A percentile compares a stretch with the other conserved stretches of the same genome.
Evolutionary conservation across 2,888 invertebrate species (phyloP).

Genomic region (Amiota minor): DNA sequence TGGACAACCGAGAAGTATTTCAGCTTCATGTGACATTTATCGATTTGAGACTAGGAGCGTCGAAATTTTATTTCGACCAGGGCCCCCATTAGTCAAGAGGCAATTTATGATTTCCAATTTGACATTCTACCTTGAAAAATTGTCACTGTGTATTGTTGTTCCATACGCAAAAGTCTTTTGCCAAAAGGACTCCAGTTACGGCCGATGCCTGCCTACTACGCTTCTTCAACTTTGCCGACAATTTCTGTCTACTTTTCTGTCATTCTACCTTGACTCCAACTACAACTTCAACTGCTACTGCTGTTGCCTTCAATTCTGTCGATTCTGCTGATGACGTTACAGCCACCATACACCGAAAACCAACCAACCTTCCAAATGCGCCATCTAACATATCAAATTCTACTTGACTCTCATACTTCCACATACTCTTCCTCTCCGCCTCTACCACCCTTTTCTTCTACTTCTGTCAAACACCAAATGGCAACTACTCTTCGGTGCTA

Average conservation of each 20-base stretch:
- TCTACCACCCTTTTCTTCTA: constrained; percentile 23
- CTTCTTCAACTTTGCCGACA: constrained; percentile 41
- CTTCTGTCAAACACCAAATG: constrained; percentile 11
- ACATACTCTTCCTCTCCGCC: constrained; percentile 29
- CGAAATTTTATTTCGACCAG: too few species aligned
- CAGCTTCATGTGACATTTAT: too few species aligned
- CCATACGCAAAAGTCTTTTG: neutral
- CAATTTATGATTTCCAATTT: neutral
- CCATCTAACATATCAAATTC: constrained; percentile 22
- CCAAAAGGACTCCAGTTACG: constrained; percentile 3
- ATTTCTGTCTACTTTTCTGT: constrained; percentile 42
- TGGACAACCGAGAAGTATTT: too few species aligned
- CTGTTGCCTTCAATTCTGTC: constrained; percentile 31
- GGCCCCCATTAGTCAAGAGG: too few species aligned
- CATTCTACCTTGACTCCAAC: constrained; percentile 50
- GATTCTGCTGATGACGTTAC: constrained; percentile 29
- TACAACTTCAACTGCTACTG: constrained; percentile 11
- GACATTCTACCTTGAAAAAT: neutral
- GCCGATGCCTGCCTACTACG: constrained; percentile 31
- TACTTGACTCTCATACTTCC: constrained; percentile 21
- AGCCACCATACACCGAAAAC: constrained; percentile 9
- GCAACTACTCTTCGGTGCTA: constrained; percentile 15
- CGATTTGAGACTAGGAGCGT: too few species aligned
- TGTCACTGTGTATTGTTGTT: too few species aligned
- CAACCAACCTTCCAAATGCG: neutral